Evolutionary conservation across 1,140 invertebrate genomes (phyloP), one percentile per base, ranked within the genome.

Genomic region (Drosophila ogumai): DNA sequence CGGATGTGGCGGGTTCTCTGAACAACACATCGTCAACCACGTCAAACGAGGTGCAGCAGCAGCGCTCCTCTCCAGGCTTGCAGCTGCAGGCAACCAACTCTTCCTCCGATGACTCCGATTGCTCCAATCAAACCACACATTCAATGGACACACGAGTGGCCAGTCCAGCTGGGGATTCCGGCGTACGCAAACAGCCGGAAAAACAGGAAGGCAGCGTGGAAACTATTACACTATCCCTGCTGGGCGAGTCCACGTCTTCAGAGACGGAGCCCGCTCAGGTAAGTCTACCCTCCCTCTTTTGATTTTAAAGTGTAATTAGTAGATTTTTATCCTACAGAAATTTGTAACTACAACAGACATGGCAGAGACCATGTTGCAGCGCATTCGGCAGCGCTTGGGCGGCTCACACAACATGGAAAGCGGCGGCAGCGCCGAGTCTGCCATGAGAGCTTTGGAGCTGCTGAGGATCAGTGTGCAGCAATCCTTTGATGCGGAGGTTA

Each of bases 401-500:
- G 78, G 88, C 7, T 60, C 76, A 0, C 74, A 82, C 19, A 76
- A 76, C 50, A 60, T 69, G 43, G 78, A 79, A 46, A 91, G 75
- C 40, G 75, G 78, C 15, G 80, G 80, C 52, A 91, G 79, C 43
- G 75, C 91, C 0, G 94, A 93, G 76, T 92, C 94, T 22, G 93
- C 94, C 15, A 95, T 92, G 85, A 76, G 95, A 75, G 95, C 95
- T 3, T 78, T 96, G 40, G 95, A 96, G 79, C 76, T 95, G 8
- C 82, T 96, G 12, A 88, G 95, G 43, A 94, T 95, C 75, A 95
- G 94, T 81, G 87, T 96, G 41, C 95, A 96, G 82, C 92, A 93
- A 55, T 92, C 92, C 15, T 94, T 96, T 36, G 95, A 96, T 90
- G 93, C 94, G 75, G 95, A 96, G 77, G 94, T 96, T 43, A 94